Evolutionary conservation across 2,888 invertebrate species (phyloP), one percentile per base, ranked within the genome.

Genomic region (Fissipunctia ypsillon): DNA sequence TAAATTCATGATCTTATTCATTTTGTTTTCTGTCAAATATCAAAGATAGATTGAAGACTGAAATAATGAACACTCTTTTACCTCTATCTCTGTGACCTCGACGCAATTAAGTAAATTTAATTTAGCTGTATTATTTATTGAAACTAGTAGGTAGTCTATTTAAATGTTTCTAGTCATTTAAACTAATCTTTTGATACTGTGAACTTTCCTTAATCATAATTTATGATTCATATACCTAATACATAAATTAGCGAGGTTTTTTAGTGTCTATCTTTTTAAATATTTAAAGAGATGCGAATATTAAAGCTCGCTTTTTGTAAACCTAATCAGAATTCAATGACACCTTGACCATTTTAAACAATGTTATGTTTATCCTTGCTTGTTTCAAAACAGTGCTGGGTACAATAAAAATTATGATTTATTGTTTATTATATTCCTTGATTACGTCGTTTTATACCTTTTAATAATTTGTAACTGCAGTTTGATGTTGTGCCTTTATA

Each of bases 141-240:
- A 70, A 71, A 41, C 41, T 31, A 22, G 35, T n/a, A n/a, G n/a
- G n/a, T n/a, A n/a, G 0, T 69, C 25, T 43, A 35, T 56, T 43
- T 0, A 54, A 41, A 14, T 19, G n/a, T 41, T 72, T 38, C 70
- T 71, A 71, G 70, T 71, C 72, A 45, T 45, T 45, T 54, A 31
- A 16, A 16, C 2, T 6, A 2, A 28, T 28, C 2, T n/a, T 28
- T 28, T 50, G 38, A 28, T n/a, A 28, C 5, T 38, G 22, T 22
- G 3, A 10, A 35, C 14, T 10, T 22, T n/a, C 12, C 22, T 16
- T 12, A 50, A 3, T 50, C 3, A 28, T 69, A 9, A 50, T 69
- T 52, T 41, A 50, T 68, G 22, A 35, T 22, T 43, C 0, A 22
- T 5, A 19, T 35, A 2, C 2, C 4, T 19, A 31, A 19, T 43